Percentiles rank a stretch among this genome's conserved stretches.
Conservation (phyloP, 92 coral and sea anemone species). For the Zoanthus solanderi region DNA sequence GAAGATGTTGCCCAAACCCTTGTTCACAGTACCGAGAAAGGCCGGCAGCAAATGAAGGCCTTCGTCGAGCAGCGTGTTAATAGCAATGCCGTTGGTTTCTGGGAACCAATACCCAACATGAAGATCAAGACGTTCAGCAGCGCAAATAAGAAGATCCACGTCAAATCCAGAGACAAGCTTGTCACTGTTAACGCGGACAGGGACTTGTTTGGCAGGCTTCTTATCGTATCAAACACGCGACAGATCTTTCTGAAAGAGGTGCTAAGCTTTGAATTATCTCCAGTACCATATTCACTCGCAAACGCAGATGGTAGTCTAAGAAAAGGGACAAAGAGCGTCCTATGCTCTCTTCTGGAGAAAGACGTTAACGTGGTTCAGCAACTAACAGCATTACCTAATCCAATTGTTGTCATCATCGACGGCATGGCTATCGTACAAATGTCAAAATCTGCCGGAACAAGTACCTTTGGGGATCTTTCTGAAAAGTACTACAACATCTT, state of each 20-base stretch:
- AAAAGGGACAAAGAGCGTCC: slow-evolving; percentile 66
- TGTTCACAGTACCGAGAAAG: not conserved
- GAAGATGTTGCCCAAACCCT: slow-evolving; percentile 56
- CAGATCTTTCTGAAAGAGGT: slow-evolving; percentile 56
- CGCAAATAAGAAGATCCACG: too few species aligned
- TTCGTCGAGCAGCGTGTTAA: slow-evolving; percentile 50
- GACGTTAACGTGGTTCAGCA: slow-evolving; percentile 35
- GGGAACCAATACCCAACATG: slow-evolving; percentile 44
- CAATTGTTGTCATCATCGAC: slow-evolving; percentile 22
- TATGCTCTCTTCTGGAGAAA: slow-evolving; percentile 13
- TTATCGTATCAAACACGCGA: slow-evolving; percentile 62
- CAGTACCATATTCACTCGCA: slow-evolving; percentile 17
- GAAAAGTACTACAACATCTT: slow-evolving; percentile 50
- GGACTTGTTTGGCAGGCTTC: slow-evolving; percentile 47
- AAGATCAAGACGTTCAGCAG: too few species aligned
- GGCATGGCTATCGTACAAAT: not conserved
- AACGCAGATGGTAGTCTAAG: not conserved
- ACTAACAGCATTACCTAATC: slow-evolving; percentile 49
- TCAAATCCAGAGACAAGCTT: too few species aligned
- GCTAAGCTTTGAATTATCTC: slow-evolving; percentile 54
- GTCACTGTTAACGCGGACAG: too few species aligned
- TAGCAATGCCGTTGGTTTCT: slow-evolving; percentile 56
- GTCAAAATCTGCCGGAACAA: too few species aligned
- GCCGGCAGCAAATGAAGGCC: slow-evolving; percentile 21
- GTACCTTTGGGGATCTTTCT: too few species aligned